A percentile compares a stretch with the other conserved stretches of the same genome.
These are phyloP conservation scores for Nomada lathburiana DNA, from an alignment of 2,888 invertebrate genomes.

Conservation along the genomic window DNA sequence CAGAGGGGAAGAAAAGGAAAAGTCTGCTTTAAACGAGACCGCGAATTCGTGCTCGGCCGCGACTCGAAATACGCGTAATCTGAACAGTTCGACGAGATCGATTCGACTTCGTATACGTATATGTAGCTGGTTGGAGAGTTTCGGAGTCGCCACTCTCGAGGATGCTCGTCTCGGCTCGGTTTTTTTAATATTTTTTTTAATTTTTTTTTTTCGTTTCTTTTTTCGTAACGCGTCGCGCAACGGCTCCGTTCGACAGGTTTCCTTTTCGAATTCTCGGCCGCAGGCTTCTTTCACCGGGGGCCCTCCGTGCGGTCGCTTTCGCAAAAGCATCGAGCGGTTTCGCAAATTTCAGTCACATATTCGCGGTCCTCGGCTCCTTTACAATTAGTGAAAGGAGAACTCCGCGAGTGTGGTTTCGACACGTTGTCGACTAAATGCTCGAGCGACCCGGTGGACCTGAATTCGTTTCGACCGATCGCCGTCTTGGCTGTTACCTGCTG, in stretches of 20 bases:
- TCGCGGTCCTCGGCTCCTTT: conserved; percentile 50
- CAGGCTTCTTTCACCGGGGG: conserved; percentile 58
- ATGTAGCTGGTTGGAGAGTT: not conserved
- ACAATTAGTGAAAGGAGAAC: conserved; percentile 72
- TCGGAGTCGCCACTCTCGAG: not conserved
- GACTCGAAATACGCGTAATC: not conserved
- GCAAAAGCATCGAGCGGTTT: conserved; percentile 60
- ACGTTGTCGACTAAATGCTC: conserved; percentile 62
- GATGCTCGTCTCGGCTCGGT: conserved; percentile 4
- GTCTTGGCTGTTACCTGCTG: not conserved
- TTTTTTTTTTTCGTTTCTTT: conserved; percentile 11
- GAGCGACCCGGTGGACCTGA: conserved; percentile 28
- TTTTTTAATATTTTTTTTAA: no score
- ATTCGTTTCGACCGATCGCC: conserved; percentile 37
- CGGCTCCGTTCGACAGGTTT: conserved; percentile 62
- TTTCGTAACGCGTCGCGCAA: conserved; percentile 55
- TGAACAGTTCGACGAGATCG: not conserved
- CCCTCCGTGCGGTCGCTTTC: conserved; percentile 47
- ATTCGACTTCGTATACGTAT: not conserved
- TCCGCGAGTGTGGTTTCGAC: conserved; percentile 57
- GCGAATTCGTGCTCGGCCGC: conserved; percentile 4
- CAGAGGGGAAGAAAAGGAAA: not conserved
- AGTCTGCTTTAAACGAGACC: conserved; percentile 19
- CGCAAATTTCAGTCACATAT: conserved; percentile 67
- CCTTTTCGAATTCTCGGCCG: conserved; percentile 59